These are phyloP conservation scores for Neolamprologus sp. DNA, from an alignment of 2,113 vertebrate species.

Conservation along the genomic window DNA sequence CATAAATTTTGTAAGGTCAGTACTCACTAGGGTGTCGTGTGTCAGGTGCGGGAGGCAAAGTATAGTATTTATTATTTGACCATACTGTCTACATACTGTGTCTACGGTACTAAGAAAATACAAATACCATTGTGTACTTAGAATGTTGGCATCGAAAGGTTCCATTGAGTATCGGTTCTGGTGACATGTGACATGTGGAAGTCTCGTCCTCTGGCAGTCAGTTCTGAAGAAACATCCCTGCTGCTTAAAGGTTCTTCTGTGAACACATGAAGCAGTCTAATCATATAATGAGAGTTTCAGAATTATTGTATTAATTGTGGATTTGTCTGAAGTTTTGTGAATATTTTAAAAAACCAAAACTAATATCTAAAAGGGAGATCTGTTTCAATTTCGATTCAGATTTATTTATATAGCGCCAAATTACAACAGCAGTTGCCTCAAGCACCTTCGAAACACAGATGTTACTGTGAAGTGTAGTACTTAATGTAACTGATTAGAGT, in stretches of 20 bases:
- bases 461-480: background rate
- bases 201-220: background rate
- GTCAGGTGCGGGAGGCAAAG: background rate
- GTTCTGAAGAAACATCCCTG: background rate
- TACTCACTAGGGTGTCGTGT: background rate
- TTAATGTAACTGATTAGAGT: background rate
- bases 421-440: background rate
- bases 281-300: background rate
- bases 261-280: background rate
- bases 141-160: background rate
- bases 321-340: background rate
- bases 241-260: background rate
- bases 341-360: background rate
- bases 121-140: background rate
- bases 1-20: background rate
- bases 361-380: background rate
- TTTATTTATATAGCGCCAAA: background rate
- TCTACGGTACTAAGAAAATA: background rate
- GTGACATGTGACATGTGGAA: background rate
- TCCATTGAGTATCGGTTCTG: accelerated
- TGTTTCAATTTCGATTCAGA: background rate
- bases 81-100: background rate
- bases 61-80: background rate
- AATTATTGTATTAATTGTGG: background rate
- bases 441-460: background rate